phyloP scores from a whole-genome alignment of 2,797 vertebrate species.

The Gymnothorax reevesii region DNA sequence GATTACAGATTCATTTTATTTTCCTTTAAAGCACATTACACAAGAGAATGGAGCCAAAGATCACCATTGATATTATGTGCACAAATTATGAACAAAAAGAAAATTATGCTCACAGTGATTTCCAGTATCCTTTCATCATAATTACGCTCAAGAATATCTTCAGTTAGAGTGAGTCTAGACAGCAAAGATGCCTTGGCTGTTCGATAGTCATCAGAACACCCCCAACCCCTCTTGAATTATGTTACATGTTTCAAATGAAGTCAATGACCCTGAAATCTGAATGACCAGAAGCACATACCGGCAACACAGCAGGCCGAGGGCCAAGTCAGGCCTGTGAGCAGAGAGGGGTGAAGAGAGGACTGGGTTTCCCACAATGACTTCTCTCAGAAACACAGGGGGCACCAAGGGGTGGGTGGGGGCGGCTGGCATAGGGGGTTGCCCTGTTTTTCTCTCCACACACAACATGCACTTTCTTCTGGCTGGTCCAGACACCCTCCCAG shows the following conservation, averaged over 20 bases:
- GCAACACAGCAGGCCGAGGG: conserved; percentile 11
- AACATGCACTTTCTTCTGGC: neutral
- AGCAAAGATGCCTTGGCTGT: conserved; percentile 41
- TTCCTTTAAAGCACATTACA: neutral
- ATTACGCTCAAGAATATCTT: conserved; percentile 26
- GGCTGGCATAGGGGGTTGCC: neutral
- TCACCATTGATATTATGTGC: neutral
- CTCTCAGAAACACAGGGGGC: neutral
- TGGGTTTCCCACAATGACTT: neutral
- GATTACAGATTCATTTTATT: neutral
- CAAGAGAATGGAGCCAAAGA: neutral
- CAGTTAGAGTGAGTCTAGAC: conserved; percentile 32
- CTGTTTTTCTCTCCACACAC: neutral
- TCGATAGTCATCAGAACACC: conserved; percentile 45
- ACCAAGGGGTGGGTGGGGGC: conserved; percentile 14
- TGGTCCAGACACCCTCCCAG: neutral
- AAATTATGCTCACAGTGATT: neutral
- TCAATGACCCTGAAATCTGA: conserved; percentile 48
- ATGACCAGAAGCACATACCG: neutral
- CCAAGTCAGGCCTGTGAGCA: neutral
- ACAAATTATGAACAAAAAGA: neutral
- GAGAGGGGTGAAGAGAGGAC: neutral
- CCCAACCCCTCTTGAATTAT: conserved; percentile 24
- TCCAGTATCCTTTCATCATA: neutral
- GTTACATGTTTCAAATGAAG: conserved; percentile 50